Percentiles rank a stretch among this genome's conserved stretches.
These are phyloP conservation scores for Gymnocephalus cernua DNA, from an alignment of 2,113 vertebrate genomes.

Conservation along the genomic window DNA sequence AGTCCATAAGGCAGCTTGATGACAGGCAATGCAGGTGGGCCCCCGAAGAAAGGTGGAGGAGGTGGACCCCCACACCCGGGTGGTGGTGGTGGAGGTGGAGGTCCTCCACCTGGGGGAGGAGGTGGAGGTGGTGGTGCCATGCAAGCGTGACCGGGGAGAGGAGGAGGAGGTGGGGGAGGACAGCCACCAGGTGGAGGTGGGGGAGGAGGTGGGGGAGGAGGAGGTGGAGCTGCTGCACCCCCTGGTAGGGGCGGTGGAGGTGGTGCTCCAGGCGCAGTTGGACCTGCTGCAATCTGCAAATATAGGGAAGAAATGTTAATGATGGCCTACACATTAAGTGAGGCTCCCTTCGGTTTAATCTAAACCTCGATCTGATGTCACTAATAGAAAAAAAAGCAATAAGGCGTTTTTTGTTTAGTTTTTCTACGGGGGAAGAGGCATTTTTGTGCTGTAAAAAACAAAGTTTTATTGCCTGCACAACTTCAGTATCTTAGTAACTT, in stretches of 20 bases:
- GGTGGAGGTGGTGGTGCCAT: slow-evolving; percentile 78
- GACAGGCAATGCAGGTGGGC: slow-evolving; percentile 72
- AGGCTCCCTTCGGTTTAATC: neutral
- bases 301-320: neutral
- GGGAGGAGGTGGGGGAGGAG: slow-evolving; percentile 73
- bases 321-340: neutral
- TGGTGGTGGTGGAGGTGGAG: slow-evolving; percentile 82
- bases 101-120: slow-evolving; percentile 72
- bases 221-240: slow-evolving; percentile 59
- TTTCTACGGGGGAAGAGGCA: neutral
- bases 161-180: slow-evolving; percentile 78
- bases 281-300: slow-evolving; percentile 78
- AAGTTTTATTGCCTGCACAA: neutral
- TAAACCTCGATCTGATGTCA: neutral
- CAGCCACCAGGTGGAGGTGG: slow-evolving; percentile 75
- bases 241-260: slow-evolving; percentile 70
- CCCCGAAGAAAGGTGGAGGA: slow-evolving; percentile 82
- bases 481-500: slow-evolving; percentile 1
- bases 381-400: neutral
- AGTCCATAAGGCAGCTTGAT: slow-evolving; percentile 92
- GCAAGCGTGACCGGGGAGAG: slow-evolving; percentile 59
- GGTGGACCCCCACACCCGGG: slow-evolving; percentile 81
- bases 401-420: neutral
- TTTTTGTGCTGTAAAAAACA: slow-evolving; percentile 3
- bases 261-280: slow-evolving; percentile 53